Conservation (phyloP, 1,140 invertebrate genomes). For the Contarinia nasturtii region DNA sequence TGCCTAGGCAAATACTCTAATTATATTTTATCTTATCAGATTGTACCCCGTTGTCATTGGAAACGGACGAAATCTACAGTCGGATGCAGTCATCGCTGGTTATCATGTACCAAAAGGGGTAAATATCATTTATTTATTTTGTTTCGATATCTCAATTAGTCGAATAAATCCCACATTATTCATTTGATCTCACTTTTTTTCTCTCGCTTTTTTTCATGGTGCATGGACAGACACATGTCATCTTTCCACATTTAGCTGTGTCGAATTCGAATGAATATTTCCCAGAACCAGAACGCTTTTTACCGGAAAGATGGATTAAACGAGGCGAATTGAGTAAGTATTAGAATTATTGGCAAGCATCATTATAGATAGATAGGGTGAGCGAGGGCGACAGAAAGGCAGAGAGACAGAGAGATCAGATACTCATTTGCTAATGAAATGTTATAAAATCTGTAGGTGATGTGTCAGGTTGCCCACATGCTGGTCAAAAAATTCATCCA, state of each 20-base stretch:
- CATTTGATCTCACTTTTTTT: neutral
- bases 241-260: conserved; percentile 64
- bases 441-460: neutral
- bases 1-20: too few species aligned
- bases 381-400: too few species aligned
- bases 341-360: neutral
- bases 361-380: too few species aligned
- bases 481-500: conserved; percentile 34
- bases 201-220: neutral
- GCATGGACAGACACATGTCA: conserved; percentile 48
- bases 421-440: neutral
- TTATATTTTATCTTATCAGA: too few species aligned
- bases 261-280: conserved; percentile 58
- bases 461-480: conserved; percentile 14
- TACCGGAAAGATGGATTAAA: conserved; percentile 60
- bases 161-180: neutral
- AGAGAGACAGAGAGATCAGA: neutral
- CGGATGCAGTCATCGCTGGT: conserved; percentile 58
- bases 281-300: conserved; percentile 37
- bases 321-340: conserved; percentile 7
- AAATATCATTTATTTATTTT: conserved; percentile 23
- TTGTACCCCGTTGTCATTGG: conserved; percentile 77
- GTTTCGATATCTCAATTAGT: neutral
- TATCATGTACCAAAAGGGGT: conserved; percentile 78
- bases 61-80: conserved; percentile 59